Percentiles rank a stretch among this genome's conserved stretches.
phyloP scores from a whole-genome alignment of 2,113 vertebrate species.

The Pipra filicauda region DNA sequence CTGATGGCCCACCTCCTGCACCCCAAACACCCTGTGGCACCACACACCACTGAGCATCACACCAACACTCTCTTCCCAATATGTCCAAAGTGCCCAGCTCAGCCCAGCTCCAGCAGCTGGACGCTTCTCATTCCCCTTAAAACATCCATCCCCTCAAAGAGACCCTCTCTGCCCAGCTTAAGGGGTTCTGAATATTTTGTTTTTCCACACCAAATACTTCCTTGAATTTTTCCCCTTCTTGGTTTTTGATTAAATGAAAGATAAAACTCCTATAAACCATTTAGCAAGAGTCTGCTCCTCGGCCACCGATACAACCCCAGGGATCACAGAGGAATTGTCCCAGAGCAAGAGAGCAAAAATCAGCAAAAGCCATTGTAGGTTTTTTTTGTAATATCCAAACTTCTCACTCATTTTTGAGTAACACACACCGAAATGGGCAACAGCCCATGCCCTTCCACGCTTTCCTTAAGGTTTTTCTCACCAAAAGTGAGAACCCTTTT shows the following conservation, averaged over 20 bases:
- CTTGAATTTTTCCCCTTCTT: background rate
- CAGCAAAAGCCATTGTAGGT: background rate
- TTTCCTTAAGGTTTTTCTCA: background rate
- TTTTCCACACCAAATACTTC: background rate
- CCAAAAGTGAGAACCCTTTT: background rate
- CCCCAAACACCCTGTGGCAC: rapidly evolving
- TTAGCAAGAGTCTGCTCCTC: background rate
- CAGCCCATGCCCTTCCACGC: rapidly evolving
- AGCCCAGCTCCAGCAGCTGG: background rate
- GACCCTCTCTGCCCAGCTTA: background rate
- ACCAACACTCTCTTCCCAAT: background rate
- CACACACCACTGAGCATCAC: background rate
- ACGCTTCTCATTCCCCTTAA: background rate
- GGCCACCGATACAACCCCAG: background rate
- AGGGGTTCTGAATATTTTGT: background rate
- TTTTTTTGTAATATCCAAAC: background rate
- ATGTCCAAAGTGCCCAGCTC: background rate
- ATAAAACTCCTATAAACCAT: background rate
- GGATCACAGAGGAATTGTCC: background rate
- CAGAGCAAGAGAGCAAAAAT: background rate
- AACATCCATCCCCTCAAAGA: background rate
- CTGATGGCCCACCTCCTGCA: rapidly evolving
- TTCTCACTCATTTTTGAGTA: background rate
- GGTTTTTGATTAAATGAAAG: background rate
- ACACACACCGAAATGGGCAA: background rate